Conservation (phyloP, 2,113 vertebrate species). For the Cephalopholis sonnerati region DNA sequence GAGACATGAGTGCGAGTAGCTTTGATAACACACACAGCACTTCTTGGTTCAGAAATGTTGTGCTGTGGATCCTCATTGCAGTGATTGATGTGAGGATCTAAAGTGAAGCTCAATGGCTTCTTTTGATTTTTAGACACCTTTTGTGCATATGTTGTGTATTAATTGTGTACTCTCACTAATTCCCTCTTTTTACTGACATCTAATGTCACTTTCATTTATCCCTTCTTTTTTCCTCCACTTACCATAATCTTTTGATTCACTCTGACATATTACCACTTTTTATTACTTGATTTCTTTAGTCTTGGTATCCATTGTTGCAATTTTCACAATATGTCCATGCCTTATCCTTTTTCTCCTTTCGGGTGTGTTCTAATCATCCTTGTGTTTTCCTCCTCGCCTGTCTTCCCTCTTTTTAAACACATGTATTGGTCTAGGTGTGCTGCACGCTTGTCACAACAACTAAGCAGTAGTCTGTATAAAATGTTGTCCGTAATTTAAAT, state of each 20-base stretch:
- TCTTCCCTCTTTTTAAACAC: not conserved
- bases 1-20: not conserved
- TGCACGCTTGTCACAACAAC: not conserved
- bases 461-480: not conserved
- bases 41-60: not conserved
- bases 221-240: too few species aligned
- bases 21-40: not conserved
- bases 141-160: too few species aligned
- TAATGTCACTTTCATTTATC: too few species aligned
- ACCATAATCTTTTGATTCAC: too few species aligned
- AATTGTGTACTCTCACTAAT: too few species aligned
- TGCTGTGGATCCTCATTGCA: not conserved
- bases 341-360: too few species aligned
- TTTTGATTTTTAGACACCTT: constrained; percentile 35
- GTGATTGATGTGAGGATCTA: constrained; percentile 16
- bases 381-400: not conserved
- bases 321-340: too few species aligned
- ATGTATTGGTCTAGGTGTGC: not conserved
- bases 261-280: too few species aligned
- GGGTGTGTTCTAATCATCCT: not conserved
- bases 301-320: too few species aligned
- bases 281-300: too few species aligned
- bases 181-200: too few species aligned
- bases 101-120: constrained; percentile 32
- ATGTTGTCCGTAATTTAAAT: not conserved